phyloP scores from a whole-genome alignment of 2,113 vertebrate genomes.

The Carassius auratus region DNA sequence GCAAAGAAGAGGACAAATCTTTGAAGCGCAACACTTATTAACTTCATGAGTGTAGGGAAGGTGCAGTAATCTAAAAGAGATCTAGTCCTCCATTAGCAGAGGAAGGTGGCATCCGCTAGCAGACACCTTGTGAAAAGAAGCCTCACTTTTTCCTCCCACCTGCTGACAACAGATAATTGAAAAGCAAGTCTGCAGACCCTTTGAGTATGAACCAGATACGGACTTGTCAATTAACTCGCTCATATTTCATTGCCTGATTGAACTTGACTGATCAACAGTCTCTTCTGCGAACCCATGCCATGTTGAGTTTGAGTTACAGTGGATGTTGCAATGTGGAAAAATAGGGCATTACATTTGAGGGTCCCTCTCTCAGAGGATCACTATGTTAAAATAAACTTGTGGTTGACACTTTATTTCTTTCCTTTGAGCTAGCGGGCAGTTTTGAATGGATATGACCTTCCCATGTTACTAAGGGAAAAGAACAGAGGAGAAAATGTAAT shows the following conservation, averaged over 20 bases:
- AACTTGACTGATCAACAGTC: constrained; percentile 40
- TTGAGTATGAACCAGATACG: constrained; percentile 35
- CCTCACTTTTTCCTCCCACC: constrained; percentile 21
- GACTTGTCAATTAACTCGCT: constrained; percentile 27
- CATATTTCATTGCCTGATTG: constrained; percentile 46
- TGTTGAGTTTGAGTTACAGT: constrained; percentile 6
- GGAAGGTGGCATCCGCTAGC: constrained; percentile 14
- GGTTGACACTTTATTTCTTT: constrained; percentile 45
- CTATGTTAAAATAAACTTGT: constrained; percentile 53
- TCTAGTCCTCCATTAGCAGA: constrained; percentile 49
- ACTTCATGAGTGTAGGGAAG: constrained; percentile 48
- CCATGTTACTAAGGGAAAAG: constrained; percentile 32
- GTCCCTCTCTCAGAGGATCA: constrained; percentile 38
- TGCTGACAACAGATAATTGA: constrained; percentile 52
- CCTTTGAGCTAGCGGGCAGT: constrained; percentile 41
- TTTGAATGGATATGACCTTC: constrained; percentile 39
- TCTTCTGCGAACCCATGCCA: constrained; percentile 2
- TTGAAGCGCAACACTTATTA: constrained; percentile 47
- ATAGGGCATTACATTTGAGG: constrained; percentile 40
- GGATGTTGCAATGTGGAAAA: not conserved
- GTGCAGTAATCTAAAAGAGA: constrained; percentile 48
- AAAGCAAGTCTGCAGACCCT: constrained; percentile 36
- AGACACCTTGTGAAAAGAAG: constrained; percentile 29
- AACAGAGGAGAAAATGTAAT: constrained; percentile 31
- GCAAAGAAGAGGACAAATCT: constrained; percentile 52